Evolutionary conservation across 2,888 invertebrate species (phyloP).

Genomic region (Eulithis prunata): DNA sequence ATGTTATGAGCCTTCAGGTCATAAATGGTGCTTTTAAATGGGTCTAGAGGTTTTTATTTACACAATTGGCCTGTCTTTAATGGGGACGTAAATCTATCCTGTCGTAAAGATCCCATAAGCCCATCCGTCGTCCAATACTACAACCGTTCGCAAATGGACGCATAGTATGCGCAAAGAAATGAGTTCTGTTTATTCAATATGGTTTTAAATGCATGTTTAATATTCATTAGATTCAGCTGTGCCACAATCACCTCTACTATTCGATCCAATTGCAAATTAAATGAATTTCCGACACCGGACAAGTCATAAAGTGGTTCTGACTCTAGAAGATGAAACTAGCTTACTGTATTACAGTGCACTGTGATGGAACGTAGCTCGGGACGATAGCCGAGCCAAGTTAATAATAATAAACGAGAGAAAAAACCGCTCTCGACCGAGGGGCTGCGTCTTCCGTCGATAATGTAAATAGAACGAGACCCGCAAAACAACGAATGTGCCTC

Average conservation of each 20-base stretch:
- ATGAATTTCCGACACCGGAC: conserved; percentile 12
- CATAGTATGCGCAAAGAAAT: background rate
- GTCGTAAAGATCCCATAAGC: background rate
- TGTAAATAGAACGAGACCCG: conserved; percentile 65
- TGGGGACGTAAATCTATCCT: too few species aligned
- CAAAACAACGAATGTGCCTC: conserved; percentile 58
- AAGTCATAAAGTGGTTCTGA: conserved; percentile 12
- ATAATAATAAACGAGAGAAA: conserved; percentile 81
- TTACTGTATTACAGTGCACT: conserved; percentile 30
- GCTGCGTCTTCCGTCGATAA: conserved; percentile 71
- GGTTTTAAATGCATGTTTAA: conserved; percentile 28
- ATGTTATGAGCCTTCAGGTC: too few species aligned
- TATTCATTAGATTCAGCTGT: conserved; percentile 24
- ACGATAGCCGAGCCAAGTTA: conserved; percentile 66
- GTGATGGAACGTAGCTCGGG: conserved; percentile 42
- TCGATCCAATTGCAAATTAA: conserved; percentile 17
- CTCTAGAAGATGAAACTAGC: conserved; percentile 16
- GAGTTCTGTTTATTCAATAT: conserved; percentile 16
- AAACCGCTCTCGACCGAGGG: conserved; percentile 74
- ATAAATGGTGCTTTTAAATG: too few species aligned
- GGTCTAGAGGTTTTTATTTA: too few species aligned
- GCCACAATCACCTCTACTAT: conserved; percentile 11
- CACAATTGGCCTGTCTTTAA: too few species aligned
- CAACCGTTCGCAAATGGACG: background rate
- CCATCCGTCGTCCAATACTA: background rate